Conservation (phyloP, 2,888 invertebrate species). For the Priocnemis perturbator region DNA sequence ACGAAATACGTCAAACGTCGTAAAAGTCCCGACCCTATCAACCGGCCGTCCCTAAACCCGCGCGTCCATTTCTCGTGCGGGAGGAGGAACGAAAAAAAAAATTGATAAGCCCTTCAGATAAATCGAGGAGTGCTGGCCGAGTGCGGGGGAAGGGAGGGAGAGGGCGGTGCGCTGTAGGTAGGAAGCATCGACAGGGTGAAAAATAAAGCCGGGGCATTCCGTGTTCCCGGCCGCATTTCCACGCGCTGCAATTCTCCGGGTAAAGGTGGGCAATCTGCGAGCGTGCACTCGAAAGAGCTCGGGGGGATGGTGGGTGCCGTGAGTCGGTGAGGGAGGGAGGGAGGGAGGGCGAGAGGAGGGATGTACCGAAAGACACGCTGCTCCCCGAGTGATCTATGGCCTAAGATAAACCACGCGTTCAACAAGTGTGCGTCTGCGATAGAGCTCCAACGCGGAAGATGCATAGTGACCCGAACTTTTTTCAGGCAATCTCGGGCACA, state of each 20-base stretch:
- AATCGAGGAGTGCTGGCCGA: neutral
- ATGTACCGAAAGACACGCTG: constrained; percentile 48
- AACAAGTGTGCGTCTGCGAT: constrained; percentile 74
- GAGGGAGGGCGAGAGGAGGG: constrained; percentile 9
- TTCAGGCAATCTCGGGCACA: neutral
- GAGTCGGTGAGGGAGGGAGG: constrained; percentile 29
- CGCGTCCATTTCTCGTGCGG: too few relatives aligned
- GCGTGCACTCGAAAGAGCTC: neutral
- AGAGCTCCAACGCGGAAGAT: constrained; percentile 40
- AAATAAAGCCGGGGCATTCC: neutral
- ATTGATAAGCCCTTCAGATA: neutral
- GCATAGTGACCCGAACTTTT: neutral
- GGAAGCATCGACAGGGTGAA: neutral
- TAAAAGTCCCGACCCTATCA: too few relatives aligned
- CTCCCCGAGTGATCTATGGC: constrained; percentile 71
- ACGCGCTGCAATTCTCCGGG: neutral
- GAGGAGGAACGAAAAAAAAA: neutral
- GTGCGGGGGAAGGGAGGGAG: neutral
- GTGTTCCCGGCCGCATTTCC: neutral
- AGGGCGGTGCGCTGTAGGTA: constrained; percentile 6
- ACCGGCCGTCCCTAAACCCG: too few relatives aligned
- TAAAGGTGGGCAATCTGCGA: neutral
- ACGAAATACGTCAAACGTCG: too few relatives aligned
- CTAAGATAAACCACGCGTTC: constrained; percentile 74
- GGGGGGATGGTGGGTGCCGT: neutral